A percentile compares a stretch with the other conserved stretches of the same genome.
Conservation (phyloP, 2,797 vertebrate species). For the Phoebastria nigripes region DNA sequence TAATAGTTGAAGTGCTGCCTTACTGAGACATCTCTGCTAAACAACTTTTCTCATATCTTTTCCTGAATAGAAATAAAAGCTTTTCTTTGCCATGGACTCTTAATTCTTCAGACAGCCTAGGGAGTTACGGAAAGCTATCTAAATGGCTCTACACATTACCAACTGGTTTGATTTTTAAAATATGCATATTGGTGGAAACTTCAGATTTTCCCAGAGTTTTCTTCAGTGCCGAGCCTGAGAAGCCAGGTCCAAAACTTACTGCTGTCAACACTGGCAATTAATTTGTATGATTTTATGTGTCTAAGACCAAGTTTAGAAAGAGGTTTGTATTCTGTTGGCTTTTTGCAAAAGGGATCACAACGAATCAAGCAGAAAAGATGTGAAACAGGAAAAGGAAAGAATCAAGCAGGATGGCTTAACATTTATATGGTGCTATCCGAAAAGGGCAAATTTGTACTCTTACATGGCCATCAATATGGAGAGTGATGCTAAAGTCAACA, state of each 20-base stretch:
- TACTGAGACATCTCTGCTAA: background rate
- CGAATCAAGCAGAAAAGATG: background rate
- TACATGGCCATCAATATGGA: background rate
- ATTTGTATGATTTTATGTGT: background rate
- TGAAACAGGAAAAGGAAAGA: background rate
- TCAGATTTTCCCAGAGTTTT: background rate
- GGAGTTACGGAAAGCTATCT: background rate
- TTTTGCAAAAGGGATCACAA: background rate
- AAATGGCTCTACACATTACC: background rate
- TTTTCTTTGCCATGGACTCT: background rate
- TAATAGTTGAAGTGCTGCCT: background rate
- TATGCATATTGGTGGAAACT: background rate
- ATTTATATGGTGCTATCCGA: background rate
- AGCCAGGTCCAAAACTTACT: background rate
- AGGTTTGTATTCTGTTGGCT: background rate
- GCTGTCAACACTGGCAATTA: background rate
- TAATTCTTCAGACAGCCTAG: background rate
- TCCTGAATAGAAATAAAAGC: background rate
- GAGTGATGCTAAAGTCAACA: conserved; percentile 32
- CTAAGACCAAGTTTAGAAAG: background rate
- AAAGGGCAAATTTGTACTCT: conserved; percentile 23
- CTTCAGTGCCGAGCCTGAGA: background rate
- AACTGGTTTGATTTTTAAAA: background rate
- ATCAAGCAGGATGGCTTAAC: background rate
- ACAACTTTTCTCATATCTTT: background rate